These are phyloP conservation scores for Caenorhabditis briggsae DNA, from an alignment of 1,140 invertebrate species.

Conservation along the genomic window DNA sequence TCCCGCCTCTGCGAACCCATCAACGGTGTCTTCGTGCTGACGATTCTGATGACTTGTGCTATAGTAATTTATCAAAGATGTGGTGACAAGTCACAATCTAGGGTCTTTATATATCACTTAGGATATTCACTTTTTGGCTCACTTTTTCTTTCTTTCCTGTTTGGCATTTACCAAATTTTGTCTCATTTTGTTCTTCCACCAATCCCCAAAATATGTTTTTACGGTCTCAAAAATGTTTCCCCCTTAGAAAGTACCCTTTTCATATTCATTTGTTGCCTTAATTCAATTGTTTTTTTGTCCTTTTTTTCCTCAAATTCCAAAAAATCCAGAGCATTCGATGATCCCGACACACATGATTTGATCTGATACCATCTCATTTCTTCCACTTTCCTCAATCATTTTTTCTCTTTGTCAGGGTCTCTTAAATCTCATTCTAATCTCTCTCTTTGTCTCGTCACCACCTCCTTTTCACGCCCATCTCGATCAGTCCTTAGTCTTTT, in stretches of 20 bases:
- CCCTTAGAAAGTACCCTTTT: slow-evolving; percentile 46
- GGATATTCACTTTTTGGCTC: slow-evolving; percentile 33
- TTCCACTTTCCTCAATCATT: slow-evolving; percentile 9
- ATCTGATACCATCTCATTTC: slow-evolving; percentile 17
- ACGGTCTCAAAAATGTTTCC: slow-evolving; percentile 19
- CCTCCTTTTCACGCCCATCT: background rate
- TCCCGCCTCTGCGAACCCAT: slow-evolving; percentile 26
- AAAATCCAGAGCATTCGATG: slow-evolving; percentile 24
- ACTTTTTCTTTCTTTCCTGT: background rate
- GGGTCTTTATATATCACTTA: slow-evolving; percentile 52
- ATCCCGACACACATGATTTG: slow-evolving; percentile 29
- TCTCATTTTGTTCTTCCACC: background rate
- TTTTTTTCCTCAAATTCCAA: background rate
- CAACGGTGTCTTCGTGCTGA: slow-evolving; percentile 5
- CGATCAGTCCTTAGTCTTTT: slow-evolving; percentile 13
- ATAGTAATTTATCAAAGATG: slow-evolving; percentile 31
- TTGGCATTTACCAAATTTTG: slow-evolving; percentile 10
- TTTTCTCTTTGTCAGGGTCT: slow-evolving; percentile 49
- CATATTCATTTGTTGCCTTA: slow-evolving; percentile 48
- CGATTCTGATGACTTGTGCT: background rate
- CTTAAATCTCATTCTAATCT: slow-evolving; percentile 18
- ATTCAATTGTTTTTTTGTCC: background rate
- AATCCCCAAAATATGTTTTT: background rate
- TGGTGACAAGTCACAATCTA: background rate
- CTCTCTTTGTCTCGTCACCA: background rate